Percentiles rank a stretch among this genome's conserved stretches.
Evolutionary conservation across 2,797 vertebrate genomes (phyloP).

Genomic region (Muscicapa striata): DNA sequence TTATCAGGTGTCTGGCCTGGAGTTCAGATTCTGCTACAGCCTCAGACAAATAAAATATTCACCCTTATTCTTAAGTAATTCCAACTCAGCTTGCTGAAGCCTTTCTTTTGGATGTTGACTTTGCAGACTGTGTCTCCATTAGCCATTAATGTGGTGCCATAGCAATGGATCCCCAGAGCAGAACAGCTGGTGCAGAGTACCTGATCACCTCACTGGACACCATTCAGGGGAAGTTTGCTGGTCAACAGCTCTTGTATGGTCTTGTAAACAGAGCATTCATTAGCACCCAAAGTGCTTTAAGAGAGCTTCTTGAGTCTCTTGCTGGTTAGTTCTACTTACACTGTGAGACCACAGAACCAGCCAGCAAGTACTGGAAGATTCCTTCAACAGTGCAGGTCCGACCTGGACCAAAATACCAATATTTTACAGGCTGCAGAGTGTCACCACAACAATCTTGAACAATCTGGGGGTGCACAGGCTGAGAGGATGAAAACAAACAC

Average conservation of each 20-base stretch:
- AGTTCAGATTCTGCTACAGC: neutral
- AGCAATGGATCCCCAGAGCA: neutral
- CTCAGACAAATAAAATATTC: neutral
- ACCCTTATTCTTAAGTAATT: neutral
- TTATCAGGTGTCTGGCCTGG: neutral
- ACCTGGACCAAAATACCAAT: neutral
- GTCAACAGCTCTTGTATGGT: neutral
- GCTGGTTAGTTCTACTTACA: neutral
- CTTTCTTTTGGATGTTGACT: neutral
- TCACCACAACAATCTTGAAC: neutral
- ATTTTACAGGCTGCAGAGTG: neutral
- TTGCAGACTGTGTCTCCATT: neutral
- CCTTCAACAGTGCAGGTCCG: neutral
- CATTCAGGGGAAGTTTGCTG: neutral
- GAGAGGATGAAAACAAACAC: neutral
- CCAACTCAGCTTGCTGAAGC: neutral
- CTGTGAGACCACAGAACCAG: neutral
- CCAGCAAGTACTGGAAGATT: neutral
- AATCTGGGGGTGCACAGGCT: neutral
- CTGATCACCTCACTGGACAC: neutral
- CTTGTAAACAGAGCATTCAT: neutral
- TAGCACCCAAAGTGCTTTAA: neutral
- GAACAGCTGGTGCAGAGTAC: neutral
- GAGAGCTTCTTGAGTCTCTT: neutral
- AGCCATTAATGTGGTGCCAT: neutral